These are phyloP conservation scores for Coluber constrictor DNA, from an alignment of 2,797 vertebrate species.

Conservation along the genomic window DNA sequence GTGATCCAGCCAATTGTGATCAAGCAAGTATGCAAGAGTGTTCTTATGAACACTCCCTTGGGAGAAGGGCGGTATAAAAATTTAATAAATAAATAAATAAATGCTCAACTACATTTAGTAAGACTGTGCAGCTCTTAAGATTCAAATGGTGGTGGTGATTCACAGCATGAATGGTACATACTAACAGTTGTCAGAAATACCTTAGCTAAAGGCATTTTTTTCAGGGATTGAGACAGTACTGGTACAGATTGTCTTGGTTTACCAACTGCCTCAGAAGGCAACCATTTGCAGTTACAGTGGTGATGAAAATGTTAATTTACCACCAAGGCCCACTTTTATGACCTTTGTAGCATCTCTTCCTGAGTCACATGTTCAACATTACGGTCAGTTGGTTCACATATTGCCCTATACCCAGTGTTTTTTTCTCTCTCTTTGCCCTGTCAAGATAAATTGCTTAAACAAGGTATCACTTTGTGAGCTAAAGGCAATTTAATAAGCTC, in stretches of 20 bases:
- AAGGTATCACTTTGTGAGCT: background rate
- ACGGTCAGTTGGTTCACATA: background rate
- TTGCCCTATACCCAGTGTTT: background rate
- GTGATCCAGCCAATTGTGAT: background rate
- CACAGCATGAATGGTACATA: background rate
- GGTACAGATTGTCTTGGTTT: background rate
- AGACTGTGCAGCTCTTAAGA: background rate
- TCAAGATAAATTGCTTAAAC: background rate
- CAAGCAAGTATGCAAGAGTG: background rate
- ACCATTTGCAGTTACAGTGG: background rate
- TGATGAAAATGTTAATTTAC: background rate
- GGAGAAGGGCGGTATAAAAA: too few species aligned
- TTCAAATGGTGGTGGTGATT: background rate
- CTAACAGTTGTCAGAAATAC: background rate
- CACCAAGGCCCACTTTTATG: background rate
- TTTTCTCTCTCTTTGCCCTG: rapidly evolving
- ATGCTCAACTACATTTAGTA: background rate
- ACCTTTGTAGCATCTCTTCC: background rate
- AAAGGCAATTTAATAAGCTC: background rate
- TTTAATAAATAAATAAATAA: background rate
- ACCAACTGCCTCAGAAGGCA: background rate
- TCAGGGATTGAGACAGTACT: background rate
- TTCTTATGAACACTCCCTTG: background rate
- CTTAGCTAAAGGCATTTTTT: background rate
- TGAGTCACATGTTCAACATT: background rate